Base-by-base conservation (phyloP, 2,888 invertebrate genomes). In the Acanthopleura granulata region DNA sequence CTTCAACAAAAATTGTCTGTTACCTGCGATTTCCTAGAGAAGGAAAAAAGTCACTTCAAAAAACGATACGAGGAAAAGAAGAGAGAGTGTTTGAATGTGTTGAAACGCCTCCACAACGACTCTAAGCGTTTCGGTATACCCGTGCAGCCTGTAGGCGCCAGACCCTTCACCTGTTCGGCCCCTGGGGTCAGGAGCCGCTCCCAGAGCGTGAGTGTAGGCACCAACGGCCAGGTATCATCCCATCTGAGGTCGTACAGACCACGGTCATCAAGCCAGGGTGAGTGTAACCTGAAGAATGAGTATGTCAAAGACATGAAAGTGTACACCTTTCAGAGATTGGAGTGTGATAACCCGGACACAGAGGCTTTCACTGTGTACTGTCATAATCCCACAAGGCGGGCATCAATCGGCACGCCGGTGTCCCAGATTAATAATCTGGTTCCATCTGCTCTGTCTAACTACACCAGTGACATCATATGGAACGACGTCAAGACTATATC, bases 361-460 rank as follows among this genome's bases (percentile, higher is more conserved):
- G 66, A 66, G 29, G 66, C 66, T 15, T 66, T 27, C 25, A 66
- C 66, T 16, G 66, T 66, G 4, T 66, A 66, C 25, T 66, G 29
- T 66, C 66, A 66, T 15, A 27, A 66, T 66, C 66, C 66, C 18
- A 18, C 57, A 57, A 3, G 57, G 57, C 3, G 22, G 22, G 12
- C 3, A 18, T 57, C 57, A n/a, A 18, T 15, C 16, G 29, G 27
- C 22, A 66, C 22, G 1, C 22, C 66, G 18, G 66, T 27, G 22
- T 66, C 66, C 29, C 25, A 22, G 16, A 16, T 25, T 12, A 22
- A 22, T 25, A 66, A 25, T 66, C 66, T 22, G 22, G 22, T 66
- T 6, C 66, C 66, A 22, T 3, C 57, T 22, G 66, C 29, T 15
- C 25, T 66, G 12, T 66, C 29, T 1, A 66, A 14, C 29, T 66